phyloP scores from a whole-genome alignment of 1,140 invertebrate species.

The Nilaparvata lugens region DNA sequence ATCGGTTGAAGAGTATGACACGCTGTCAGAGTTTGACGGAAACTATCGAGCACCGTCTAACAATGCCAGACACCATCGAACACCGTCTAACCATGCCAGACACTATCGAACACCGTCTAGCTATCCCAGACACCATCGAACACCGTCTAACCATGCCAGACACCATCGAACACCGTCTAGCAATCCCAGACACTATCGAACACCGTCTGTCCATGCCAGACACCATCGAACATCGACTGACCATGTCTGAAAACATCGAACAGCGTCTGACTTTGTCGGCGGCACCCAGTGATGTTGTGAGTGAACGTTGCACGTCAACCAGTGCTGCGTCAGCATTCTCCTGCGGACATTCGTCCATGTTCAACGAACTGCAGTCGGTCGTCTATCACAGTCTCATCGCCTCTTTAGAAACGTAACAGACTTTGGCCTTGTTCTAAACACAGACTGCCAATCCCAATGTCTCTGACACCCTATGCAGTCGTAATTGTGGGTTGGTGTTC shows the following conservation, averaged over 20 bases:
- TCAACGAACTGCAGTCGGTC: constrained; percentile 55
- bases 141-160: not conserved
- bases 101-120: not conserved
- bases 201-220: constrained; percentile 2
- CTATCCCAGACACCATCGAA: constrained; percentile 4
- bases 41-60: not conserved
- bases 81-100: not conserved
- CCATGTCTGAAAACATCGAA: constrained; percentile 5
- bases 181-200: not conserved
- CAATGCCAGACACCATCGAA: constrained; percentile 3
- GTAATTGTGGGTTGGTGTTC: constrained; percentile 1
- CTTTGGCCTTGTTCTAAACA: not conserved
- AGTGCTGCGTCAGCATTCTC: constrained; percentile 31
- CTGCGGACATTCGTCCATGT: constrained; percentile 55
- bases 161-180: not conserved
- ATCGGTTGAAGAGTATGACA: constrained; percentile 15
- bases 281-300: not conserved
- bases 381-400: constrained; percentile 59
- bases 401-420: constrained; percentile 52
- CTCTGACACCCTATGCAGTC: constrained; percentile 1
- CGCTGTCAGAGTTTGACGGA: not conserved
- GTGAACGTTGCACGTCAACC: not conserved
- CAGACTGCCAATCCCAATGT: not conserved
- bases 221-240: not conserved
- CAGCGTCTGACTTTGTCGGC: not conserved